Percentiles rank a stretch among this genome's conserved stretches.
Conservation (phyloP, 1,140 invertebrate genomes). For the Heliconius hewitsoni region DNA sequence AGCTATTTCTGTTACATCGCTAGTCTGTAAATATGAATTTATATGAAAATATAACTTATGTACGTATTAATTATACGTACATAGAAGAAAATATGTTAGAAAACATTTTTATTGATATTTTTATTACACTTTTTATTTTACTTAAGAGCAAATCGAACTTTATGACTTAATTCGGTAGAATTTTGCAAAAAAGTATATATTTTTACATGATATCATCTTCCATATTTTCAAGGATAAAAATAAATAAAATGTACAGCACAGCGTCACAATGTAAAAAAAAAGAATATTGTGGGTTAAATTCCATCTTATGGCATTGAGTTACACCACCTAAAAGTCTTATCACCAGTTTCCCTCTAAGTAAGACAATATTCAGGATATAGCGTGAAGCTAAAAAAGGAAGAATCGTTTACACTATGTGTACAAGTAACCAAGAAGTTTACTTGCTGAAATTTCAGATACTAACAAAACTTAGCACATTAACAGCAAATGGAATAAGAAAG, state of each 20-base stretch:
- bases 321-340: too few relatives aligned
- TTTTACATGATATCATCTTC: neutral
- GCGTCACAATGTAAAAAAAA: too few relatives aligned
- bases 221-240: neutral
- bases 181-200: neutral
- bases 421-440: neutral
- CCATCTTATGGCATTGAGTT: too few relatives aligned
- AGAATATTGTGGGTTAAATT: too few relatives aligned
- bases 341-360: too few relatives aligned
- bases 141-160: neutral
- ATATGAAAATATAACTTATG: neutral
- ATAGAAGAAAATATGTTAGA: neutral
- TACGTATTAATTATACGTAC: neutral
- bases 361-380: too few relatives aligned
- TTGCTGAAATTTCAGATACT: neutral
- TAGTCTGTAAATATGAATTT: too few relatives aligned
- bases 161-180: neutral
- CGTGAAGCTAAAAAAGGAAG: too few relatives aligned
- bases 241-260: neutral
- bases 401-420: too few relatives aligned
- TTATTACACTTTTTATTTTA: neutral
- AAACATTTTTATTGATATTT: slow-evolving; percentile 1
- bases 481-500: neutral
- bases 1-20: too few relatives aligned
- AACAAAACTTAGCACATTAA: neutral